A percentile compares a stretch with the other conserved stretches of the same genome.
phyloP scores from a whole-genome alignment of 2,797 vertebrate species.

The Amblyraja radiata region DNA sequence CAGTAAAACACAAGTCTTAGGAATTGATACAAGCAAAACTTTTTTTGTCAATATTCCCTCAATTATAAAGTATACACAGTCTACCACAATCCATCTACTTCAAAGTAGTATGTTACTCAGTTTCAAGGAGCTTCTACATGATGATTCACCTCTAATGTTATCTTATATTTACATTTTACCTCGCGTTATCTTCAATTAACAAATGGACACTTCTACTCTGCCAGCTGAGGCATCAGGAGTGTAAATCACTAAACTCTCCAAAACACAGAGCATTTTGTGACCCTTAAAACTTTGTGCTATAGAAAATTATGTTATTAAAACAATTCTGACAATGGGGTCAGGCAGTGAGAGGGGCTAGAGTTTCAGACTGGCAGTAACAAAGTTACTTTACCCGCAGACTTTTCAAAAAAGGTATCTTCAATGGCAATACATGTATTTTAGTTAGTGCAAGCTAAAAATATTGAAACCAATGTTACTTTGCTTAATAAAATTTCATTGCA shows the following conservation, averaged over 20 bases:
- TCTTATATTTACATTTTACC: background rate
- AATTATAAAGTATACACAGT: background rate
- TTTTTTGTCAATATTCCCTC: background rate
- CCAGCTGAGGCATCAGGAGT: background rate
- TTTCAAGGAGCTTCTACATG: background rate
- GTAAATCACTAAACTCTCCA: background rate
- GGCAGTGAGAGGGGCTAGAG: too few relatives aligned
- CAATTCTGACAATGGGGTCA: too few relatives aligned
- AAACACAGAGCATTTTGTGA: too few relatives aligned
- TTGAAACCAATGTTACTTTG: too few relatives aligned
- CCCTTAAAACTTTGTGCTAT: too few relatives aligned
- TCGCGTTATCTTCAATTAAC: background rate
- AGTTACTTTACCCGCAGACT: too few relatives aligned
- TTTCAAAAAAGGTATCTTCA: too few relatives aligned
- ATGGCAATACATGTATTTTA: too few relatives aligned
- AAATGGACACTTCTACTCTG: background rate
- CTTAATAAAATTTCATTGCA: too few relatives aligned
- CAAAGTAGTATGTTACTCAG: background rate
- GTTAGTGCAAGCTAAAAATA: too few relatives aligned
- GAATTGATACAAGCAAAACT: background rate
- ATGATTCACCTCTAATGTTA: background rate
- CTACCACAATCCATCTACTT: background rate
- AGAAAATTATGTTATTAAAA: too few relatives aligned
- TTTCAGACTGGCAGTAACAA: too few relatives aligned
- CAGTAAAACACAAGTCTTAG: background rate